Base-by-base conservation (phyloP, 2,113 vertebrate species). In the Sphaerodactylus townsendi region DNA sequence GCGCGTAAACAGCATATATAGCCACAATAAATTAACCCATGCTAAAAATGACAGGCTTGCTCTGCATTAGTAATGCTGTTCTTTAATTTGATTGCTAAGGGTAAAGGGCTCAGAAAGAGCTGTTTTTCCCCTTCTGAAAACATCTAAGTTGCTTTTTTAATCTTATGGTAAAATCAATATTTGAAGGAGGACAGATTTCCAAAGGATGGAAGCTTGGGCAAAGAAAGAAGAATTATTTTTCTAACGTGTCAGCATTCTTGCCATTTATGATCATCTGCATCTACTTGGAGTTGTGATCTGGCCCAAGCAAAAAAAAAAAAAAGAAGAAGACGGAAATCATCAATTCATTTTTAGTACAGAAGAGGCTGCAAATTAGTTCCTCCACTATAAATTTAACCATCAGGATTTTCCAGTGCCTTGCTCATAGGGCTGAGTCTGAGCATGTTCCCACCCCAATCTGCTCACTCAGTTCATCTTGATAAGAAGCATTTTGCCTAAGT, bases 181-280 rank as follows among this genome's bases (percentile, higher is more conserved):
- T 66, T 15, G 75, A 75, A 87, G 17, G 1, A 37, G 10, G 9
- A 77, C 33, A 23, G 2, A 77, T 62, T 11, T 75, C 76, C 8
- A 62, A 56, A 30, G 4, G 10, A 35, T 9, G 7, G 30, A 44
- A 70, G 44, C 7, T 21, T 69, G 53, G 28, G 14, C 9, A 64
- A 72, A 64, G 21, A 44, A 70, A 46, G 21, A 62, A 5, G 30
- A 65, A 35, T 19, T 21, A 7, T 71, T 76, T 56, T 81, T 30
- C 11, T 59, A 13, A 77, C 68, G 10, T 82, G 5, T 15, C 10
- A 79, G 4, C 35, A 81, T n/a, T 86, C 70, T 44, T 77, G 62
- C 37, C 19, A 72, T 79, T 71, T 59, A 66, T 65, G 4, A 48
- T 19, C 48, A n/a, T 62, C 25, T 0, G 0, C 0, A 0, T 19